Evolutionary conservation across 2,113 vertebrate genomes (phyloP), one percentile per base, ranked within the genome.

Genomic region (Rattus rattus): DNA sequence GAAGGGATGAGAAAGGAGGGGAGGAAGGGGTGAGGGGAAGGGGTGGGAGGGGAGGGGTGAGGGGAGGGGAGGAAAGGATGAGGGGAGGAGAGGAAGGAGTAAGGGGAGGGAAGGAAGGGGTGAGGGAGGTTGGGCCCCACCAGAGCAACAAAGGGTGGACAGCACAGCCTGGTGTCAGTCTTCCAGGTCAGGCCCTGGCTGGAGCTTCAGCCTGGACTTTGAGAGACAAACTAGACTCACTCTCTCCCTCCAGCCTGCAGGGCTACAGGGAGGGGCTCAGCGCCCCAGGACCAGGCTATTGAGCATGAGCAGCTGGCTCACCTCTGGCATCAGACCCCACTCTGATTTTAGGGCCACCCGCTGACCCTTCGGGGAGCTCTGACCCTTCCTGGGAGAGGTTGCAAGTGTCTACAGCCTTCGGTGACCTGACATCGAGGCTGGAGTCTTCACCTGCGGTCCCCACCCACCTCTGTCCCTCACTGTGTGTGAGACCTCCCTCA

Each of bases 381-480:
- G 43, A 30, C 67, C 49, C 54, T 61, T 13, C n/a, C 26, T 20
- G 28, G 54, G 43, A 76, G 5, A 22, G 17, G n/a, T 19, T 39
- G 22, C 0, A 0, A n/a, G 65, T 17, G 19, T 30, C 28, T 24
- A 9, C 76, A 43, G 28, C 6, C 43, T 7, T 7, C 3, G 0
- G 39, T 3, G 17, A n/a, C 14, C 36, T 7, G 26, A 47, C 47
- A 0, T 0, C 6, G 22, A 43, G 33, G 0, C 56, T 19, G 9
- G 56, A 65, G 96, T 83, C 97, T 92, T 86, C 85, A 67, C 94
- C 97, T 97, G 95, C 90, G 96, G 92, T 95, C 94, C 97, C 16
- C 30, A 69, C 97, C 92, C 22, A 22, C 92, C 96, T 63, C 93
- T 84, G 93, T 67, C 96, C 94, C 95, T 92, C 96, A 97, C 93